A percentile compares a stretch with the other conserved stretches of the same genome.
Evolutionary conservation across 2,888 invertebrate genomes (phyloP).

Genomic region (Pinctada fucata): DNA sequence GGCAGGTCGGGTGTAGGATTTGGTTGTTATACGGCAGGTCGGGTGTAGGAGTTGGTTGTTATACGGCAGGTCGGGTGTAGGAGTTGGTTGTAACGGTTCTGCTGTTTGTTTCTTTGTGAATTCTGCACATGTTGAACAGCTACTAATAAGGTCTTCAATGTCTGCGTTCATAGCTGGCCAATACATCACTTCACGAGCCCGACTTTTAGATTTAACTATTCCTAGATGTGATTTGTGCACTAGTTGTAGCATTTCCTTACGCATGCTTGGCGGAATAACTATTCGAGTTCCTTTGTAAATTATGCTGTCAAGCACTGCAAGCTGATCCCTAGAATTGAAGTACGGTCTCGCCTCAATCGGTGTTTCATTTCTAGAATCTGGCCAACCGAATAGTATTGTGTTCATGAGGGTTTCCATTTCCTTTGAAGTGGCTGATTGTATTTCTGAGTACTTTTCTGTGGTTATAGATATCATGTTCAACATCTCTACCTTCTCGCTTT

Average conservation of each 20-base stretch:
- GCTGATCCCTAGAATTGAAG: conserved; percentile 25
- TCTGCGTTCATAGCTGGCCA: conserved; percentile 47
- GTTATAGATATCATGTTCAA: conserved; percentile 21
- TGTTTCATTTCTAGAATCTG: conserved; percentile 28
- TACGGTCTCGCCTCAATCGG: conserved; percentile 38
- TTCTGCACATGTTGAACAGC: conserved; percentile 45
- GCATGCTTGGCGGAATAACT: conserved; percentile 26
- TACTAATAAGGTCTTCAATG: conserved; percentile 36
- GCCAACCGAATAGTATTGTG: conserved; percentile 22
- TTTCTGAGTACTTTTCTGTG: conserved; percentile 5
- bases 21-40: conserved; percentile 45
- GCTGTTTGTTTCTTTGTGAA: conserved; percentile 39
- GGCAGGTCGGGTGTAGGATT: conserved; percentile 44
- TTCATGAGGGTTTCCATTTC: neutral
- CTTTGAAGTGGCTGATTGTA: neutral
- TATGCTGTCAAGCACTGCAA: conserved; percentile 19
- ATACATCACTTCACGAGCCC: conserved; percentile 45
- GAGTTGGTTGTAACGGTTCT: conserved; percentile 45
- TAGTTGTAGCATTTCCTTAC: conserved; percentile 14
- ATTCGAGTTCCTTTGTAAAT: conserved; percentile 34
- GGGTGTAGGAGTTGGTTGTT: conserved; percentile 42
- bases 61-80: conserved; percentile 45
- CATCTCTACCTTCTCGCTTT: conserved; percentile 4
- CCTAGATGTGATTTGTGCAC: conserved; percentile 42
- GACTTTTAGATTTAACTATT: conserved; percentile 44